Base-by-base conservation (phyloP, 2,888 invertebrate genomes). In the Iselma pallidipennis region DNA sequence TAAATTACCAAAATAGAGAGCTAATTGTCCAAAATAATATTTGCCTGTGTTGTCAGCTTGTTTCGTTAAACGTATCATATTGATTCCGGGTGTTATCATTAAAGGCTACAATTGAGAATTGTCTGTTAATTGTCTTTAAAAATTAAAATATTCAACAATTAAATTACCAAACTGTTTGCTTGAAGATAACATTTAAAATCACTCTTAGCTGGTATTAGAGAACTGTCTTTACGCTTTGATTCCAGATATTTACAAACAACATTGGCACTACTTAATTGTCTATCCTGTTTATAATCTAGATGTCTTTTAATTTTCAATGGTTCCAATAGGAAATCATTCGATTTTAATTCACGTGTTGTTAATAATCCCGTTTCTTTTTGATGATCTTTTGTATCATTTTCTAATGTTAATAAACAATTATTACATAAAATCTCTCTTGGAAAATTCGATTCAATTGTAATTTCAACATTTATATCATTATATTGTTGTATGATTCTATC, bases 201-300 rank as follows among this genome's bases (percentile, higher is more conserved):
- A 61, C 72, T 71, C 49, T 66, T 65, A 26, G 69, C 66, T 7
- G 75, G 71, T 6, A 76, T 69, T 16, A 73, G 73, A 6, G 68
- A 65, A 48, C 91, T 91, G 73, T 91, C 91, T 0, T 90, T 89
- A 16, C 91, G 84, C 64, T 88, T 88, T 1, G 91, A 81, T 56
- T 73, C 75, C 1, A 85, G 83, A 77, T 89, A 89, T 59, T 76
- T 78, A 45, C 91, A 91, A 26, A 90, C 88, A 2, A 94, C 88
- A 2, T 89, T 89, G 0, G 90, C 92, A 68, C 89, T 88, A 53
- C 89, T 89, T 5, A 95, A 81, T 25, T 89, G 89, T 74, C 89
- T 91, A 78, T 95, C 94, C 78, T 95, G 91, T 77, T 93, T 91
- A 76, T 90, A 90, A 74, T 91, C 91, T 31, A 93, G 80, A 76